Evolutionary conservation across 2,797 vertebrate genomes (phyloP), one percentile per base, ranked within the genome.

Genomic region (Pelochelys cantorii): DNA sequence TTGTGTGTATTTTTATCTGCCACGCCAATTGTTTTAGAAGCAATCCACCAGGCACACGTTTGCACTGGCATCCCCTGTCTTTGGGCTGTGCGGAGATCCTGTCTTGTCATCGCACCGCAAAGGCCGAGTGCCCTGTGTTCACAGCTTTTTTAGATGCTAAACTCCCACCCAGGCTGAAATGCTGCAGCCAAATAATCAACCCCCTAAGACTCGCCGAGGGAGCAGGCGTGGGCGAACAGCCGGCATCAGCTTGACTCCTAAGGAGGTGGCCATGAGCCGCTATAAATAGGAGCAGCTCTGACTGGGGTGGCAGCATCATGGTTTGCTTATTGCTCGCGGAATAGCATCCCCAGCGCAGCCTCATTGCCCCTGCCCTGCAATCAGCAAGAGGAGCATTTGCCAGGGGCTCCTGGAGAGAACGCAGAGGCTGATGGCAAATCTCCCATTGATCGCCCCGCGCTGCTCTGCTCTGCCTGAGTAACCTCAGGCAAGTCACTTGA

Each of bases 71-170:
- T 68, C 17, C 79, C 53, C 5, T 91, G 1, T 0, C 34, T 22
- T 52, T 4, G 31, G 77, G 3, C 42, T 75, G 60, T 20, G n/a
- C 48, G 1, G 71, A 88, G 87, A 74, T 88, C 5, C 48, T 74
- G 59, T 14, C 15, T 15, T 18, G 2, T 23, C 37, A 78, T 56
- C 34, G 0, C 1, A 4, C 42, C 0, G 1, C 27, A 71, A 0
- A 1, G 52, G 93, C 13, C 7, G 42, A 71, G 15, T 81, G 31
- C 57, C 25, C 54, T 53, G 48, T 37, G 37, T 83, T 82, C 1
- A 0, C 71, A 77, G 77, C 84, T 11, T 3, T 52, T 59, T 78
- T 1, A 2, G 48, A 22, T 0, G 27, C 53, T 3, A 22, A 14
- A 53, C 27, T 52, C 56, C 37, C 27, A 14, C 34, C 37, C 25